These are phyloP conservation scores for Sarotherodon lohbergeri DNA, from an alignment of 2,113 vertebrate species.

Conservation along the genomic window DNA sequence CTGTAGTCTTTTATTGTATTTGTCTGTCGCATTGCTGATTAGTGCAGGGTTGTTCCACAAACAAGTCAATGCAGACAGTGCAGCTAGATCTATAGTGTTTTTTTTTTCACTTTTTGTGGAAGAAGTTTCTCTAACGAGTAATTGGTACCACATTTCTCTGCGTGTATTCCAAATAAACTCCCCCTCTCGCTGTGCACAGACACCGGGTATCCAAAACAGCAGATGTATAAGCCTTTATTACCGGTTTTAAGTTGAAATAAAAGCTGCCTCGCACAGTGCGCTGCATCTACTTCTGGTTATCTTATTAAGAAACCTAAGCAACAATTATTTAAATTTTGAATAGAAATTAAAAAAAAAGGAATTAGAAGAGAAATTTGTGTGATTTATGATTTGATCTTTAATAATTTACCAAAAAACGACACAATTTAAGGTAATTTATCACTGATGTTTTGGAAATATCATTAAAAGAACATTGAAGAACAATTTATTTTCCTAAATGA, in stretches of 20 bases:
- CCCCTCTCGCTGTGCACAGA: slow-evolving; percentile 2
- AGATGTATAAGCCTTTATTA: slow-evolving; percentile 5
- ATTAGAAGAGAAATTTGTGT: neutral
- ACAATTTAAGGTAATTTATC: neutral
- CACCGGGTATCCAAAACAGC: neutral
- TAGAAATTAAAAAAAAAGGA: neutral
- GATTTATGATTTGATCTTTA: neutral
- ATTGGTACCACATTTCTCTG: slow-evolving; percentile 6
- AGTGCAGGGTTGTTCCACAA: neutral
- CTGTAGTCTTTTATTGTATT: neutral
- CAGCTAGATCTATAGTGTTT: neutral
- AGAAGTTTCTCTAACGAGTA: slow-evolving; percentile 8
- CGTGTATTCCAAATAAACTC: slow-evolving; percentile 11
- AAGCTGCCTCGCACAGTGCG: neutral
- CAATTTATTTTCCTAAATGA: slow-evolving; percentile 18
- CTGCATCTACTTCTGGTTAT: neutral
- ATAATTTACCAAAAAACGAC: neutral
- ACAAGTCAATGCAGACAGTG: neutral
- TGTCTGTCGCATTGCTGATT: neutral
- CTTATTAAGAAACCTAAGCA: neutral
- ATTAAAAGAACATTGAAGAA: neutral
- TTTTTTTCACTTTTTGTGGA: neutral
- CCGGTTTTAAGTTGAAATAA: neutral
- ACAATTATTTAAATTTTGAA: neutral
- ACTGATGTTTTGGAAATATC: neutral